These are phyloP conservation scores for Calidris pugnax DNA, from an alignment of 2,113 vertebrate species.

Conservation along the genomic window DNA sequence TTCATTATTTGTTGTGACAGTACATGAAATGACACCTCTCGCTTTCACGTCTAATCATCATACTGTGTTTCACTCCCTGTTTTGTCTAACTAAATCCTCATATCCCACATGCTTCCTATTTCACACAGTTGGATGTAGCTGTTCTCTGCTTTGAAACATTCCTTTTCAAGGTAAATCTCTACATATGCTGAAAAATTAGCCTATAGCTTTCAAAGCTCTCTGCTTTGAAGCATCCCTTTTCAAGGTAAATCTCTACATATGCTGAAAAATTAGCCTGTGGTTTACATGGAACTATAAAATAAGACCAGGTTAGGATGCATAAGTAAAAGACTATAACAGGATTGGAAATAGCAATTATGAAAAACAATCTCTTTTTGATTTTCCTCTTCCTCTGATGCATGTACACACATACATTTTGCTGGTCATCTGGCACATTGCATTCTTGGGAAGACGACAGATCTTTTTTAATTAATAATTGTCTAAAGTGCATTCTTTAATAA, in stretches of 20 bases:
- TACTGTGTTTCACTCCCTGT: background rate
- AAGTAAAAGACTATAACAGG: background rate
- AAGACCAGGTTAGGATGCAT: background rate
- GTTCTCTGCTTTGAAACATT: background rate
- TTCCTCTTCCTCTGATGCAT: background rate
- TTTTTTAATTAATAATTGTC: background rate
- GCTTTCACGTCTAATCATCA: background rate
- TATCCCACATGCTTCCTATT: background rate
- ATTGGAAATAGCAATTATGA: background rate
- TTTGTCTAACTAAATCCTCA: background rate
- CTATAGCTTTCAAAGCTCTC: too few species aligned
- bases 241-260: background rate
- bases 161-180: background rate
- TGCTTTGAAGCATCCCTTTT: background rate
- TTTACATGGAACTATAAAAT: background rate
- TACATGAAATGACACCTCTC: background rate
- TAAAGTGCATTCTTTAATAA: background rate
- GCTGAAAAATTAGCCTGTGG: background rate
- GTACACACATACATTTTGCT: background rate
- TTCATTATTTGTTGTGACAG: background rate
- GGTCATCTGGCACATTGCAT: background rate
- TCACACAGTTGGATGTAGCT: background rate
- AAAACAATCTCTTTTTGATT: background rate
- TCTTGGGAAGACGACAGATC: background rate
- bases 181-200: background rate